A percentile compares a stretch with the other conserved stretches of the same genome.
Evolutionary conservation across 1,140 invertebrate genomes (phyloP).

Genomic region (Anastrepha obliqua): DNA sequence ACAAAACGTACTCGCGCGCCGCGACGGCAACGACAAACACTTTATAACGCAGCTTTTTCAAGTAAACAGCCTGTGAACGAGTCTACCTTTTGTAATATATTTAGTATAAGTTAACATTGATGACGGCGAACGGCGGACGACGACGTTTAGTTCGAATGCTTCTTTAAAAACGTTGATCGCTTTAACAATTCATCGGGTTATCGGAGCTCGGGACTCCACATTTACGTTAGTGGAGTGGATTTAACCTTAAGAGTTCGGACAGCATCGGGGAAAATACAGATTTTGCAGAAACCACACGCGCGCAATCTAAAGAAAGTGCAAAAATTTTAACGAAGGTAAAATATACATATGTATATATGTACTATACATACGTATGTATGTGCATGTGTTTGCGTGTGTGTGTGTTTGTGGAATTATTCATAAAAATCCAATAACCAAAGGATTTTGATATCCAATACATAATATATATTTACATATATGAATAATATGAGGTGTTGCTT

Average conservation of each 20-base stretch:
- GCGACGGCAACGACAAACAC: neutral
- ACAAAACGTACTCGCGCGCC: neutral
- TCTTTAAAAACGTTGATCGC: neutral
- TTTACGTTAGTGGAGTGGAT: constrained; percentile 5
- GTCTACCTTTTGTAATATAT: constrained; percentile 43
- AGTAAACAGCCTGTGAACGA: constrained; percentile 3
- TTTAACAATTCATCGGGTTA: neutral
- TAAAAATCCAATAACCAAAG: neutral
- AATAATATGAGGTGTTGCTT: constrained; percentile 28
- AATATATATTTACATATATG: neutral
- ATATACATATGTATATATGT: neutral
- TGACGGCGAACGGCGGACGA: constrained; percentile 22
- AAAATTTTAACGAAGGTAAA: constrained; percentile 21
- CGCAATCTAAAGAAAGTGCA: neutral
- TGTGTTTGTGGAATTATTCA: neutral
- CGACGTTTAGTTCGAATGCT: neutral
- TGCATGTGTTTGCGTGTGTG: neutral
- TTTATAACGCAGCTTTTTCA: constrained; percentile 40
- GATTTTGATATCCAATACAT: neutral
- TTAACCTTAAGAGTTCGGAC: constrained; percentile 8
- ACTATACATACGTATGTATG: neutral
- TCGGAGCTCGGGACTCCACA: neutral
- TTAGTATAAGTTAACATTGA: constrained; percentile 27
- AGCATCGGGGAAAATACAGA: neutral
- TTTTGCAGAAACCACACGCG: constrained; percentile 8